phyloP scores from a whole-genome alignment of 2,113 vertebrate genomes.

The Hoplias malabaricus region DNA sequence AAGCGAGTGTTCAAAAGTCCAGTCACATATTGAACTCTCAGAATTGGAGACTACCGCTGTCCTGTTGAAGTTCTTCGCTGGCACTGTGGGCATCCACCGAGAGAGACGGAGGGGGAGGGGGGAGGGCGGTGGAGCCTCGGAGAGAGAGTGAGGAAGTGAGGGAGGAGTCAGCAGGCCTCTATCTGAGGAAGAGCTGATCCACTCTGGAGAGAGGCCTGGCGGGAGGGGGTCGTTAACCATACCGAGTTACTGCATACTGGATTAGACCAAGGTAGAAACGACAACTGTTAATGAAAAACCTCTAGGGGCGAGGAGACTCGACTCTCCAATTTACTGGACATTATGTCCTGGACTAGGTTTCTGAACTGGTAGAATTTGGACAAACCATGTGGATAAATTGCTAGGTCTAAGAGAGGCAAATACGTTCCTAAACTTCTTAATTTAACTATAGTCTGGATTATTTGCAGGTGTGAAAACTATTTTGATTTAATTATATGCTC shows the following conservation, averaged over 20 bases:
- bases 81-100: constrained; percentile 6
- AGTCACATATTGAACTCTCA: background rate
- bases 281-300: background rate
- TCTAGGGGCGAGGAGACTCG: background rate
- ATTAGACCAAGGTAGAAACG: background rate
- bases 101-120: no score
- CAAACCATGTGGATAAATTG: no score
- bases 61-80: background rate
- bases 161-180: constrained; percentile 31
- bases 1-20: background rate
- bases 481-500: no score
- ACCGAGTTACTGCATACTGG: no score
- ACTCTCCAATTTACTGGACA: background rate
- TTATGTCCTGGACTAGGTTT: background rate
- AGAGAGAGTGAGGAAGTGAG: constrained; percentile 32
- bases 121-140: constrained; percentile 6
- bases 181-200: background rate
- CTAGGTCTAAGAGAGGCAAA: no score
- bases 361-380: background rate
- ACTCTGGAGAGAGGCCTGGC: background rate
- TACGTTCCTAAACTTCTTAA: no score
- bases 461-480: no score
- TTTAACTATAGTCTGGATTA: no score
- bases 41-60: background rate
- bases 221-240: background rate